Evolutionary conservation across 2,113 vertebrate genomes (phyloP).

Genomic region (Colaptes auratus): DNA sequence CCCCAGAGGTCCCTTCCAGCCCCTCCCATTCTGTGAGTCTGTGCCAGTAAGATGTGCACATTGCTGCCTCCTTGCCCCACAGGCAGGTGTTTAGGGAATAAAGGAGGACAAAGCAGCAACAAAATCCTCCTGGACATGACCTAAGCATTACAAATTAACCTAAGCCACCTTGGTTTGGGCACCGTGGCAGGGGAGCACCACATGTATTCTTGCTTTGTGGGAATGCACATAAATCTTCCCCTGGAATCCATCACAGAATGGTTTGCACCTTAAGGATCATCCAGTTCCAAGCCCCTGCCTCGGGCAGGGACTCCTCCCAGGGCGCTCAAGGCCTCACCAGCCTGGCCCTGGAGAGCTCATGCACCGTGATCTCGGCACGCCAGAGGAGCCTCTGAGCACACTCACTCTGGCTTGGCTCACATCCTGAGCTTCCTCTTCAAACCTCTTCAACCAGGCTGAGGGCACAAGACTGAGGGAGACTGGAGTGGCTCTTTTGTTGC

Average conservation of each 20-base stretch:
- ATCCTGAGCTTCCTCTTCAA: not conserved
- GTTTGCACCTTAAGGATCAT: too few relatives aligned
- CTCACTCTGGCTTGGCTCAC: not conserved
- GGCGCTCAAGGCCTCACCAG: too few relatives aligned
- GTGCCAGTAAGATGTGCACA: too few relatives aligned
- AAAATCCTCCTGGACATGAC: not conserved
- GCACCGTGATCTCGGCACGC: not conserved
- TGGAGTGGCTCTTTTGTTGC: not conserved
- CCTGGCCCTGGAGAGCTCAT: too few relatives aligned
- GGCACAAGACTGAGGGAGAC: not conserved
- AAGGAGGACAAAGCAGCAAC: not conserved
- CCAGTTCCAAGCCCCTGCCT: too few relatives aligned
- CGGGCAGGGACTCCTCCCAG: too few relatives aligned
- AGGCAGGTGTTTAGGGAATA: not conserved
- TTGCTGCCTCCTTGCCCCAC: not conserved
- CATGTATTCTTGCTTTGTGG: not conserved
- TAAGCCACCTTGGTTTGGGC: not conserved
- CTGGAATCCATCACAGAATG: too few relatives aligned
- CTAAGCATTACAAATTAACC: not conserved
- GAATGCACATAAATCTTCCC: not conserved
- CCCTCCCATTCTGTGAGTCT: too few relatives aligned
- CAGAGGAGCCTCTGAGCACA: not conserved
- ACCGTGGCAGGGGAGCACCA: not conserved
- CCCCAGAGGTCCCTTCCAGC: too few relatives aligned
- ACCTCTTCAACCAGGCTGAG: not conserved